Evolutionary conservation across 2,113 vertebrate genomes (phyloP).

Genomic region (Pangasianodon gigas): DNA sequence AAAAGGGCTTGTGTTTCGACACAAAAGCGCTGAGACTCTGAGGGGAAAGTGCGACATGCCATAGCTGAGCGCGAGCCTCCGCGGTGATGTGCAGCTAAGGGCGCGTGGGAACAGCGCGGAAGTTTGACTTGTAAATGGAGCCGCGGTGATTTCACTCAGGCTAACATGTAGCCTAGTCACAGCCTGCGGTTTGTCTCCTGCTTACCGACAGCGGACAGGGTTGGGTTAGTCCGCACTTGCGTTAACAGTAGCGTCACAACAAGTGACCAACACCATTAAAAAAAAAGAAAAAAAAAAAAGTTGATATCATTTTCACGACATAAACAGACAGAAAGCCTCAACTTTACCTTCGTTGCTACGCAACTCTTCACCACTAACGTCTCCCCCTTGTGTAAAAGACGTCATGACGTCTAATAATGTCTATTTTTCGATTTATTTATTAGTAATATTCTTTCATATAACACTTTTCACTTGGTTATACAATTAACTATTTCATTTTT

Average conservation of each 20-base stretch:
- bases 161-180: background rate
- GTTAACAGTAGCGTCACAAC: background rate
- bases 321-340: background rate
- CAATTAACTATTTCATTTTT: background rate
- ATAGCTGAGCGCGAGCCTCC: background rate
- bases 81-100: background rate
- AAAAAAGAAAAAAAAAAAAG: background rate
- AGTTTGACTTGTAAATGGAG: constrained; percentile 16
- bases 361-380: background rate
- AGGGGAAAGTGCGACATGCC: constrained; percentile 7
- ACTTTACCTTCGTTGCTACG: background rate
- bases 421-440: background rate
- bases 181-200: constrained; percentile 3
- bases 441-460: background rate
- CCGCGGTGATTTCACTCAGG: constrained; percentile 11
- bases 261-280: too few relatives aligned
- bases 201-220: background rate
- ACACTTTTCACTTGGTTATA: background rate
- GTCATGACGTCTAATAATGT: background rate
- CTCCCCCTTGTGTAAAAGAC: background rate
- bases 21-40: background rate
- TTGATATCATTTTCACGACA: background rate
- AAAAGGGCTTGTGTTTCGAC: background rate
- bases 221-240: background rate
- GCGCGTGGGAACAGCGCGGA: constrained; percentile 11